Evolutionary conservation across 2,113 vertebrate genomes (phyloP), one percentile per base, ranked within the genome.

Genomic region (Cephalopterus ornatus): DNA sequence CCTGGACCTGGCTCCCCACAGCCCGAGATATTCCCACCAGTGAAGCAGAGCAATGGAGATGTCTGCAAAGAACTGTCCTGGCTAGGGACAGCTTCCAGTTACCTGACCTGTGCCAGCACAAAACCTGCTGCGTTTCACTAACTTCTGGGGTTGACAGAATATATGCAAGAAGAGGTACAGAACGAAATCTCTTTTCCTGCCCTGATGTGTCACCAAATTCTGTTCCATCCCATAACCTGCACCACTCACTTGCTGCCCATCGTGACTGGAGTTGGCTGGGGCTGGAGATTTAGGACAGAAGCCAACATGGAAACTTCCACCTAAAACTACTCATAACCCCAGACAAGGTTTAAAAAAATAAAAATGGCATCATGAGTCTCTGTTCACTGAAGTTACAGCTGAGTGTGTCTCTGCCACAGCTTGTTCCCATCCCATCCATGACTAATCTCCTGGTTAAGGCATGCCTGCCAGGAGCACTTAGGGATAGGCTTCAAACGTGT

Each of bases 261-360:
- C 39, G 1, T 0, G 0, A 58, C 30, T 6, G 3, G 42, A 75
- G 49, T 24, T 20, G 22, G 20, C 94, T 50, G 30, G 15, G 53
- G 53, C 15, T 52, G 41, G 68, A 86, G 33, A 47, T 66, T 94
- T 77, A 80, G 94, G 92, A 75, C 58, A 46, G 52, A 12, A 92
- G 95, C 94, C 96, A 96, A 63, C 1, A 0, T 89, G 90, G 96
- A 96, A 96, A 95, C 68, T 96, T 97, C 94, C 94, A 95, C 79
- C 78, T 65, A 32, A 47, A 85, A 55, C 74, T 4, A 2, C 70
- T 73, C 6, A 2, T 66, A 94, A 89, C 50, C 53, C 70, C 82
- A 90, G 82, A 58, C 26, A 24, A 74, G 39, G 30, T 28, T 82
- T n/a, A 35, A 6, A 63, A 70, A 75, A 81, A 53, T 14, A 62